These are phyloP conservation scores for Apostichopus parvimensis DNA, from an alignment of 35 echinoderm and acorn worm species.

Conservation along the genomic window DNA sequence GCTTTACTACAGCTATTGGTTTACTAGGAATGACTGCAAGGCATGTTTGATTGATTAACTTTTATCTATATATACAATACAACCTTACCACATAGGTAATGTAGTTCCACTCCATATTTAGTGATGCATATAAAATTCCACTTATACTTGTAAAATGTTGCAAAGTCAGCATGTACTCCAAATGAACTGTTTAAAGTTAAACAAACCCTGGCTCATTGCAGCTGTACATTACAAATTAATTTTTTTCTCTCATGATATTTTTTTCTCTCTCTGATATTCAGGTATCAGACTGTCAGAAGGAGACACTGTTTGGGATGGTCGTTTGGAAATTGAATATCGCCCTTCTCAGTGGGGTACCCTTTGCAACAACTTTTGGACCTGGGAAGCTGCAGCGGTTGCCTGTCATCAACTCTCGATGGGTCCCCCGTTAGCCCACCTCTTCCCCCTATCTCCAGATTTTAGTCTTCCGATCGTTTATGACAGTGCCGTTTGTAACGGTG, in stretches of 20 bases:
- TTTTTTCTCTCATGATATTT: not conserved
- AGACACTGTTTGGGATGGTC: not conserved
- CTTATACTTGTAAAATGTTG: no score
- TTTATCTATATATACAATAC: no score
- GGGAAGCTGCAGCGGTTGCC: not conserved
- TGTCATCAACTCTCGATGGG: constrained; percentile 22
- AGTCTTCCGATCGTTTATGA: constrained; percentile 10
- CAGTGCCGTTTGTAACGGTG: not conserved
- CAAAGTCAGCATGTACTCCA: no score
- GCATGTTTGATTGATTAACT: no score
- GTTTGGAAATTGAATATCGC: constrained; percentile 28
- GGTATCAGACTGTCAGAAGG: constrained; percentile 7
- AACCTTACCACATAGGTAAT: no score
- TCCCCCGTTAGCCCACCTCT: constrained; percentile 2
- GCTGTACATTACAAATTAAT: not conserved
- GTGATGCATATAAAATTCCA: no score
- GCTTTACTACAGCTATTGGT: no score
- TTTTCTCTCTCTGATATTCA: not conserved
- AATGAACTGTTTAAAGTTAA: no score
- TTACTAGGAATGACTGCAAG: no score
- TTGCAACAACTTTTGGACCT: constrained; percentile 7
- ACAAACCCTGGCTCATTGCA: no score
- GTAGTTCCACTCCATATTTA: no score
- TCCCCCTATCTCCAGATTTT: constrained; percentile 4
- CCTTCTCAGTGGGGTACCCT: not conserved